These are phyloP conservation scores for Therioaphis trifolii DNA, from an alignment of 2,888 invertebrate species.

Conservation along the genomic window DNA sequence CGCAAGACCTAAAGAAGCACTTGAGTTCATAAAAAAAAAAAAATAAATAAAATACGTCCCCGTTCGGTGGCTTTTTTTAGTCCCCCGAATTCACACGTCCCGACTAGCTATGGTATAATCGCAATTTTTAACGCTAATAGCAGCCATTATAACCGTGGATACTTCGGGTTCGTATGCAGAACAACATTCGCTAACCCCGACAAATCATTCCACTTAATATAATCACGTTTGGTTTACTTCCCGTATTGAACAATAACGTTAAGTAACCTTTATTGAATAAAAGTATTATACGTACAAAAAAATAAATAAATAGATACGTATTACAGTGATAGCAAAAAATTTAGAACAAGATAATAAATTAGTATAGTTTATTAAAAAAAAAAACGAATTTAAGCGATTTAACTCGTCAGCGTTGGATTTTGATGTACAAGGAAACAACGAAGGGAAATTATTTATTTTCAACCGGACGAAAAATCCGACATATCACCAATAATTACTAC, in stretches of 20 bases:
- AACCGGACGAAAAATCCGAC: too few species aligned
- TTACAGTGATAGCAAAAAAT: too few species aligned
- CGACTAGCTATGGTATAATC: not conserved
- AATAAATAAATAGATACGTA: too few species aligned
- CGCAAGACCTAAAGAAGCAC: not conserved
- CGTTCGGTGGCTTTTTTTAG: not conserved
- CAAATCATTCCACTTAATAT: conserved; percentile 1
- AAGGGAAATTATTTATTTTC: too few species aligned
- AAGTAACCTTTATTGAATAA: not conserved
- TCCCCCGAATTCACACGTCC: not conserved
- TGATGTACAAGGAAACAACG: too few species aligned
- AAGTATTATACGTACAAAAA: not conserved
- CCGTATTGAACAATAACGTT: too few species aligned
- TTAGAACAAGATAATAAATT: too few species aligned
- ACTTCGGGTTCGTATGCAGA: not conserved
- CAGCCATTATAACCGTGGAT: not conserved
- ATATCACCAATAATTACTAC: too few species aligned
- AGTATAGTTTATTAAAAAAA: too few species aligned
- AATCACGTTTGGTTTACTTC: not conserved
- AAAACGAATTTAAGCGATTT: too few species aligned
- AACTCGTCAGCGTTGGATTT: too few species aligned
- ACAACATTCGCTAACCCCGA: conserved; percentile 21
- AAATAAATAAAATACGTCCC: not conserved
- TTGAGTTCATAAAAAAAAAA: conserved; percentile 15
- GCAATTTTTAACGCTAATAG: not conserved